Conservation (phyloP, 2,888 invertebrate genomes). For the Thalpophila matura region DNA sequence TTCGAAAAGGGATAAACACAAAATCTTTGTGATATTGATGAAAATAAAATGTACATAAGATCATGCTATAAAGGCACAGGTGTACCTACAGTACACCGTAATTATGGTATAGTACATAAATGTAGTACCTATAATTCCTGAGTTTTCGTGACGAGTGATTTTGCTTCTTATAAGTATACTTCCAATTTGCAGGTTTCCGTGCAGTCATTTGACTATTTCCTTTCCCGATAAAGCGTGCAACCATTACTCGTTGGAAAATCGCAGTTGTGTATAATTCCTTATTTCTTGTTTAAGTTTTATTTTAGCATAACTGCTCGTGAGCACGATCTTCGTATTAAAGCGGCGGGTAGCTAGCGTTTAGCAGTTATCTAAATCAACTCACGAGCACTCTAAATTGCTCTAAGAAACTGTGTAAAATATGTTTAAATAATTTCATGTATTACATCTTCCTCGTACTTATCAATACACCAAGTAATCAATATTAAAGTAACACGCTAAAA, state of each 20-base stretch:
- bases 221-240: conserved; percentile 17
- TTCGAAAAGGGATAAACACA: neutral
- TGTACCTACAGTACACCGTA: no score
- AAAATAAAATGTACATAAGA: no score
- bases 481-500: neutral
- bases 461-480: neutral
- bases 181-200: neutral
- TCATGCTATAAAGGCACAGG: no score
- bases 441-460: conserved; percentile 4
- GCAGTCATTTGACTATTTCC: conserved; percentile 28
- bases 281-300: conserved; percentile 44
- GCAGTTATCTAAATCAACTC: conserved; percentile 59
- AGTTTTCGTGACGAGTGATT: no score
- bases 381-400: conserved; percentile 44
- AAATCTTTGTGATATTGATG: no score
- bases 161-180: no score
- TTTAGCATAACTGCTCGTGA: conserved; percentile 53
- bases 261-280: conserved; percentile 29
- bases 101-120: no score
- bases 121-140: no score
- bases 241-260: neutral
- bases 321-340: conserved; percentile 55
- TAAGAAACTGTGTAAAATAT: conserved; percentile 8
- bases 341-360: conserved; percentile 34
- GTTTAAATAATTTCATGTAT: conserved; percentile 21